phyloP scores from a whole-genome alignment of 2,113 vertebrate genomes.

The Epinephelus cyanopodus region DNA sequence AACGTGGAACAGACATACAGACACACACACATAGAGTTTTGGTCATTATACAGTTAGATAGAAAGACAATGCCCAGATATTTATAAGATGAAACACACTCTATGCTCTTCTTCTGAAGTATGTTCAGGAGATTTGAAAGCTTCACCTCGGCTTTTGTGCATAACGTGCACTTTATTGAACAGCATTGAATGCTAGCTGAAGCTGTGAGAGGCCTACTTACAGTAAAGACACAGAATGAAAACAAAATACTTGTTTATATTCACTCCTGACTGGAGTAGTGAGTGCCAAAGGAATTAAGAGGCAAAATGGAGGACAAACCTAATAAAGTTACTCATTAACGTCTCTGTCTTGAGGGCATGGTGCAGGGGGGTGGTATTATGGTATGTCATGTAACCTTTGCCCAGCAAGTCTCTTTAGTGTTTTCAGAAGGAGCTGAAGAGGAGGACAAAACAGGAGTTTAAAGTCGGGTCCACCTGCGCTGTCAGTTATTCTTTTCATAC shows the following conservation, averaged over 20 bases:
- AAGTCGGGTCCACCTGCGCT: constrained; percentile 9
- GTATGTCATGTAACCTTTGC: constrained; percentile 78
- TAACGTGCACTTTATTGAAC: too few relatives aligned
- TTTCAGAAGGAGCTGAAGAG: constrained; percentile 34
- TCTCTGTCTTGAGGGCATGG: constrained; percentile 36
- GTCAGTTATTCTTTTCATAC: neutral
- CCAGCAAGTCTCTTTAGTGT: constrained; percentile 41
- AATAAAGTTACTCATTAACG: constrained; percentile 81
- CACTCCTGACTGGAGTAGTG: neutral
- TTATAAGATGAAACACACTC: too few relatives aligned
- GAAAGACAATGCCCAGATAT: too few relatives aligned
- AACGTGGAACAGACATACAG: too few relatives aligned
- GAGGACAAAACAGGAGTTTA: constrained; percentile 23
- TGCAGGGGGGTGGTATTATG: constrained; percentile 40
- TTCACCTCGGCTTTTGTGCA: too few relatives aligned
- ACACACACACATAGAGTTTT: too few relatives aligned
- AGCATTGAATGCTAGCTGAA: too few relatives aligned
- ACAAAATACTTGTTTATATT: neutral
- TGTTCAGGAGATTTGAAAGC: too few relatives aligned
- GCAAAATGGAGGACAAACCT: constrained; percentile 2
- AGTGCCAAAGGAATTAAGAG: neutral
- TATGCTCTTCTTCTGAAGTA: too few relatives aligned
- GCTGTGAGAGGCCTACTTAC: neutral
- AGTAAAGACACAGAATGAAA: neutral
- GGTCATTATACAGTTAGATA: too few relatives aligned